Base-by-base conservation (phyloP, 2,888 invertebrate genomes). In the Dryomyza anilis region DNA sequence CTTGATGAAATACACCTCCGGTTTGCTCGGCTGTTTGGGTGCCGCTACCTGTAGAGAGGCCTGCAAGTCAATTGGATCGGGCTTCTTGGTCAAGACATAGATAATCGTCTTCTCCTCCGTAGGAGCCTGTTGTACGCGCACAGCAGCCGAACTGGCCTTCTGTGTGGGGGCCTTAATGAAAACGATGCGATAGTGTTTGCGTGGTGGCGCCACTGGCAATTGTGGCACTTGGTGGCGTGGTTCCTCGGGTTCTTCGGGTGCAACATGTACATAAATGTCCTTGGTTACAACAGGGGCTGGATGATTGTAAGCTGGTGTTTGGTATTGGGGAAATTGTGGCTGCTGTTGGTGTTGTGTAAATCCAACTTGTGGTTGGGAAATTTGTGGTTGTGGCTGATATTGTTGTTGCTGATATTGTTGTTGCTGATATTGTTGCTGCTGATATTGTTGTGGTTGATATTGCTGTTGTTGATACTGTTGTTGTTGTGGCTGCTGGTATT, bases 1-100 rank as follows among this genome's bases (percentile, higher is more conserved):
- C 68, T 83, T 83, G 67, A 83, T 82, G 64, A 83, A 83, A 72
- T 80, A 83, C 25, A 83, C 83, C 72, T 83, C 83, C 33, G 83
- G 83, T 69, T 83, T 83, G 70, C 76, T 78, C 39, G 81, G 80
- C 57, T 73, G 76, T 58, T 76, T 76, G 19, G 81, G 79, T 8
- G 78, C 75, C 5, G 72, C 73, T 72, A 79, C 74, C 67, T 81
- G 79, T 8, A 82, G 65, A 29, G 77, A 75, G 0, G 80, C 66
- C 58, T 81, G 75, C 67, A 82, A 71, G 23, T 82, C 79, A 8
- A 80, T 52, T 0, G 78, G 77, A 66, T 83, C 82, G 1, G 78
- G 74, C 64, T 83, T 82, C 67, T 82, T 83, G 55, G 79, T 79
- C 59, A 83, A 70, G 50, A 83, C 83, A 71, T 83, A 83, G 62